Percentiles rank a stretch among this genome's conserved stretches.
These are phyloP conservation scores for Tigriopus japonicus DNA, from an alignment of 1,140 invertebrate genomes.

Conservation along the genomic window DNA sequence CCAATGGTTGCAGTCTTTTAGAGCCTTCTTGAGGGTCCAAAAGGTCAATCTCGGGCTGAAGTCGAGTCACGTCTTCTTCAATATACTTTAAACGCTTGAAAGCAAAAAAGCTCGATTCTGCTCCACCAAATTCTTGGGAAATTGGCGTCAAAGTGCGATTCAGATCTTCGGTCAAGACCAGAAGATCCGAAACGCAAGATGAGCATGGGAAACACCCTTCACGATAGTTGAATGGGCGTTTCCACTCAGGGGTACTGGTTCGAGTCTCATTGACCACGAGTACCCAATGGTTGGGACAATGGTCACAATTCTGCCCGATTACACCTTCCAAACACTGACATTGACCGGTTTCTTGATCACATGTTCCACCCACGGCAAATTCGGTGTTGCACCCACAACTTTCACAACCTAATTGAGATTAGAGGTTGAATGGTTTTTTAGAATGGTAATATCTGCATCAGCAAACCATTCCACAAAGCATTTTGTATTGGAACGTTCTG, in stretches of 20 bases:
- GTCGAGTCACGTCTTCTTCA: neutral
- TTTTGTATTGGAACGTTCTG: too few relatives aligned
- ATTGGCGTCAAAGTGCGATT: slow-evolving; percentile 39
- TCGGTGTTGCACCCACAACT: slow-evolving; percentile 60
- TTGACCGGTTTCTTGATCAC: slow-evolving; percentile 66
- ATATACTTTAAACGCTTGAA: slow-evolving; percentile 16
- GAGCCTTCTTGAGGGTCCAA: slow-evolving; percentile 8
- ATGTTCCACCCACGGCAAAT: slow-evolving; percentile 70
- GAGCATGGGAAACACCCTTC: slow-evolving; percentile 62
- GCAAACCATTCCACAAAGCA: too few relatives aligned
- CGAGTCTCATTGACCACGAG: slow-evolving; percentile 10
- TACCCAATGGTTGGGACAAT: slow-evolving; percentile 68
- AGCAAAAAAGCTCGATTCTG: slow-evolving; percentile 10
- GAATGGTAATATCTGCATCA: too few relatives aligned
- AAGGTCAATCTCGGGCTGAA: slow-evolving; percentile 8
- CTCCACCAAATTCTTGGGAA: slow-evolving; percentile 41
- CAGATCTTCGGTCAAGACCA: slow-evolving; percentile 67
- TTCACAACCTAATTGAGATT: slow-evolving; percentile 1
- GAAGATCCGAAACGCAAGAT: slow-evolving; percentile 61
- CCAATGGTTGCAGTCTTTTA: slow-evolving; percentile 1
- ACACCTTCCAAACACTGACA: slow-evolving; percentile 89
- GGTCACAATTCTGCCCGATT: slow-evolving; percentile 81
- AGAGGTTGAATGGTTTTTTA: neutral
- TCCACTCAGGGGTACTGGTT: slow-evolving; percentile 9
- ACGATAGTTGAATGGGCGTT: slow-evolving; percentile 4